phyloP scores from a whole-genome alignment of 1,140 invertebrate genomes.

The Schlechtendalia chinensis region DNA sequence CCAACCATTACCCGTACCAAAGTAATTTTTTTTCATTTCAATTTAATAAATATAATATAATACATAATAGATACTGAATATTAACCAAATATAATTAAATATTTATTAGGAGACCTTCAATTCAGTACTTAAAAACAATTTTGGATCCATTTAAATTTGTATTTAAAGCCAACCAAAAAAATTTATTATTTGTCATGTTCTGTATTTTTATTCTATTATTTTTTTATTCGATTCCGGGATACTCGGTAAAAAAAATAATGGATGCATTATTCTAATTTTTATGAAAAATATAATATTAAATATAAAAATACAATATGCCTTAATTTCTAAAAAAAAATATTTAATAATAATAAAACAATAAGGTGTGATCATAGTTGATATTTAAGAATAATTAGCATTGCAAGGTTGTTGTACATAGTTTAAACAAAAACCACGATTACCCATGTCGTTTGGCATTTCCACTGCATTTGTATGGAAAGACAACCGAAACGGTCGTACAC shows the following conservation, averaged over 20 bases:
- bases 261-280: not conserved
- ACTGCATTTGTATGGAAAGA: slow-evolving; percentile 73
- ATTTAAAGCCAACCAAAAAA: slow-evolving; percentile 3
- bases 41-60: too few species aligned
- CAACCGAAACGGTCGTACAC: slow-evolving; percentile 74
- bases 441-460: slow-evolving; percentile 70
- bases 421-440: slow-evolving; percentile 76
- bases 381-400: slow-evolving; percentile 56
- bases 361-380: not conserved
- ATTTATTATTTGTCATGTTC: not conserved
- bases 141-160: not conserved
- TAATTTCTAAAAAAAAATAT: not conserved
- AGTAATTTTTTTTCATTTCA: not conserved
- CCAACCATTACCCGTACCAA: slow-evolving; percentile 61
- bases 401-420: slow-evolving; percentile 83
- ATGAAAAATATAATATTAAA: not conserved
- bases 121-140: not conserved
- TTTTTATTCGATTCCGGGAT: slow-evolving; percentile 18
- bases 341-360: too few species aligned
- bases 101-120: not conserved
- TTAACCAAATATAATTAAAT: not conserved
- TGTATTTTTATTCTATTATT: not conserved
- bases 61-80: too few species aligned
- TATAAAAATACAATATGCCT: slow-evolving; percentile 6
- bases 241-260: slow-evolving; percentile 5